Evolutionary conservation across 2,888 invertebrate genomes (phyloP), one percentile per base, ranked within the genome.

Genomic region (Polia nebulosa): DNA sequence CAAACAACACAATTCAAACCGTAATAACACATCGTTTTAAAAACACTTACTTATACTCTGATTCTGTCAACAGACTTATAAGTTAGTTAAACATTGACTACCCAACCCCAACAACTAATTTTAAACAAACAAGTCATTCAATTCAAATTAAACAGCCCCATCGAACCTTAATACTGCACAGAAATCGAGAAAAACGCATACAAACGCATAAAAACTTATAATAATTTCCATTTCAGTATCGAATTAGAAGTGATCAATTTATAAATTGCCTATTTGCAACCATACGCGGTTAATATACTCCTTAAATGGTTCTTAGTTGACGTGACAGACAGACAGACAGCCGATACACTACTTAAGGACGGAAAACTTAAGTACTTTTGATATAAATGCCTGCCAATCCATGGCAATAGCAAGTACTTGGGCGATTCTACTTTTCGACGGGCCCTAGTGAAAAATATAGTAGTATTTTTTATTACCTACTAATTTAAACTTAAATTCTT

Each of bases 211-310:
- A 87, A 90, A 91, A 89, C 88, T 82, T 88, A 89, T 91, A 92
- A 91, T 92, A 89, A 92, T 89, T 88, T 81, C 88, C 88, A 89
- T 89, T 81, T 82, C 57, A 41, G 81, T 80, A 34, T 75, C 71
- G 61, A 87, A 87, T 88, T 87, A 87, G 88, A 88, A 83, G 78
- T 81, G 72, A 79, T 80, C 78, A 87, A 89, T 88, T 89, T 90
- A 92, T 92, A 93, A 93, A 93, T 91, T 89, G 89, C 86, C 87
- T 89, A 91, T 93, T 93, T 93, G 90, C 90, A 91, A 92, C 93
- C 91, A 89, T 92, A 93, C 90, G 88, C 86, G 91, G 91, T 91
- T 92, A 92, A 92, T 93, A 90, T 87, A 87, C 72, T 71, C 92
- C 91, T 78, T 93, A 91, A 80, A 94, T 86, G 93, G 93, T 39